Conservation (phyloP, 1,140 invertebrate species). For the Drosophila kohkoa region DNA sequence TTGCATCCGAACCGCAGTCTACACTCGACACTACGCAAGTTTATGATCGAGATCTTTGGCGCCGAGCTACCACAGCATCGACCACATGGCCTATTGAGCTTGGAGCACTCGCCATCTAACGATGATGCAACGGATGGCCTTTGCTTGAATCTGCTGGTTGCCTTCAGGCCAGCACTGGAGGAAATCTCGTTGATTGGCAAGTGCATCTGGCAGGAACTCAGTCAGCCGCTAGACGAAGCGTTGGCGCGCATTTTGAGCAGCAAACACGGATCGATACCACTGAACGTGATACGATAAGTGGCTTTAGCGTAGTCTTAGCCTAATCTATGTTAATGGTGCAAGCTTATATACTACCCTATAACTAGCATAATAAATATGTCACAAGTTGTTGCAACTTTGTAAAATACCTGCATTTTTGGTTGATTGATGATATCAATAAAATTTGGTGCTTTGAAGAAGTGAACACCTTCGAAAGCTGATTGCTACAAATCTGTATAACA, state of each 20-base stretch:
- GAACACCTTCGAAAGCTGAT: background rate
- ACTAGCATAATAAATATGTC: conserved; percentile 27
- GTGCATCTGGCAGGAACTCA: conserved; percentile 94
- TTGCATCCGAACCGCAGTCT: conserved; percentile 94
- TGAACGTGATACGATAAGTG: conserved; percentile 92
- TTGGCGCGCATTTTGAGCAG: conserved; percentile 88
- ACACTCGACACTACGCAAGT: conserved; percentile 94
- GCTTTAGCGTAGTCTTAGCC: conserved; percentile 26
- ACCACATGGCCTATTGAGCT: conserved; percentile 92
- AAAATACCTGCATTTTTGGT: background rate
- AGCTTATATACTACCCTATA: conserved; percentile 44
- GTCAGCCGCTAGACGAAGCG: conserved; percentile 89
- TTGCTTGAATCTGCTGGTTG: conserved; percentile 93
- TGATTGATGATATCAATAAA: too few relatives aligned
- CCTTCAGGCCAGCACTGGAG: conserved; percentile 93
- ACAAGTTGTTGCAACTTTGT: conserved; percentile 20
- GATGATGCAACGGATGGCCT: conserved; percentile 89
- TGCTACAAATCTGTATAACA: too few relatives aligned
- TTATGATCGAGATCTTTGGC: conserved; percentile 96
- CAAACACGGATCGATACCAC: conserved; percentile 91
- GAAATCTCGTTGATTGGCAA: conserved; percentile 94
- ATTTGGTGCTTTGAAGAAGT: background rate
- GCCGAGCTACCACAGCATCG: conserved; percentile 93
- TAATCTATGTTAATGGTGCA: conserved; percentile 64
- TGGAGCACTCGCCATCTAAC: conserved; percentile 86